Percentiles rank a stretch among this genome's conserved stretches.
Evolutionary conservation across 53 echinoderm and acorn worm genomes (phyloP).

Genomic region (Holothuria scabra): DNA sequence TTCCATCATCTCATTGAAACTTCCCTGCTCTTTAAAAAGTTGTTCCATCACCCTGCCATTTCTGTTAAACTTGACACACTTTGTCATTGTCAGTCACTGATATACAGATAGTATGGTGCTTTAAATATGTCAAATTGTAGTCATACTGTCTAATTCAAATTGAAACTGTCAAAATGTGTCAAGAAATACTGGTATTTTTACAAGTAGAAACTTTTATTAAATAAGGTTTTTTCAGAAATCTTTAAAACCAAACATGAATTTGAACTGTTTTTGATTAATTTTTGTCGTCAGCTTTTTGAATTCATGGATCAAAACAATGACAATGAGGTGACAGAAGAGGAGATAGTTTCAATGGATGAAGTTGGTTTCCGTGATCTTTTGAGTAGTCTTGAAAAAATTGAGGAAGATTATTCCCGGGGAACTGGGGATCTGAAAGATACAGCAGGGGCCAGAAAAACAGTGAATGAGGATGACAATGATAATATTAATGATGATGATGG

Average conservation of each 20-base stretch:
- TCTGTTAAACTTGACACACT: too few species aligned
- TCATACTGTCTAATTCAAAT: too few species aligned
- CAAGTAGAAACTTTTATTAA: neutral
- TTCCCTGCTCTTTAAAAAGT: too few species aligned
- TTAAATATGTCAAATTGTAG: too few species aligned
- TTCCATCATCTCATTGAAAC: too few species aligned
- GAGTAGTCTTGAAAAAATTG: too few species aligned
- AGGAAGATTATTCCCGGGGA: neutral
- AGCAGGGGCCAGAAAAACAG: neutral
- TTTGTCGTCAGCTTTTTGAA: conserved; percentile 62
- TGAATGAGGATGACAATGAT: neutral
- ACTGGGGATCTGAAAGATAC: conserved; percentile 1
- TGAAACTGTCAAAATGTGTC: too few species aligned
- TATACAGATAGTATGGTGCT: too few species aligned
- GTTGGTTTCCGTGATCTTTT: neutral
- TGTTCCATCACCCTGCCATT: too few species aligned
- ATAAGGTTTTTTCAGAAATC: too few species aligned
- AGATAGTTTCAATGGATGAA: conserved; percentile 41
- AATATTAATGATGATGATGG: neutral
- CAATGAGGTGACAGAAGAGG: conserved; percentile 52
- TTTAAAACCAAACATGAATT: too few species aligned
- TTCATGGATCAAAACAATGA: conserved; percentile 66
- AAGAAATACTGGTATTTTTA: neutral
- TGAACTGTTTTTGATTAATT: neutral
- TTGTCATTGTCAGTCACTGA: too few species aligned